A percentile compares a stretch with the other conserved stretches of the same genome.
Evolutionary conservation across 2,888 invertebrate species (phyloP).

Genomic region (Labia minor): DNA sequence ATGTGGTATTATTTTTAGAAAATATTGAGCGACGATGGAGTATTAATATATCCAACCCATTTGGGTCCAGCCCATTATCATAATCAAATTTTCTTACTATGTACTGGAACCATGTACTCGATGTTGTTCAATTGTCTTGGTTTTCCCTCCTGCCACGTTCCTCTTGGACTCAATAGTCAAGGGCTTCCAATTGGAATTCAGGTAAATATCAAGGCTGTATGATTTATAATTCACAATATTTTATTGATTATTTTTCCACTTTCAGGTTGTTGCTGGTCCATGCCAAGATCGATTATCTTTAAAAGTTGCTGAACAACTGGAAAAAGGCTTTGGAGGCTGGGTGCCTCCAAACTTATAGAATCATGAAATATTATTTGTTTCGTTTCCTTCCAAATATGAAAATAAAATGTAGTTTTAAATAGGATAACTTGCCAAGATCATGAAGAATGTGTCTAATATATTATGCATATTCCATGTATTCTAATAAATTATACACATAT

Average conservation of each 20-base stretch:
- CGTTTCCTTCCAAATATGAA: too few species aligned
- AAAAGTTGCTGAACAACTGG: slow-evolving; percentile 23
- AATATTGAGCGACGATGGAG: slow-evolving; percentile 48
- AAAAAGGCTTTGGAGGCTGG: slow-evolving; percentile 23
- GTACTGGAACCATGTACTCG: slow-evolving; percentile 50
- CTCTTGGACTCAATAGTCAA: slow-evolving; percentile 48
- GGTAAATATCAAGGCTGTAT: slow-evolving; percentile 38
- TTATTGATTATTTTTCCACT: neutral
- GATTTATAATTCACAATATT: neutral
- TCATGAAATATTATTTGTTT: too few species aligned
- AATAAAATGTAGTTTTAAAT: too few species aligned
- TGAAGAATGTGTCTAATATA: too few species aligned
- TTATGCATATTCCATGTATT: too few species aligned
- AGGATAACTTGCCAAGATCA: too few species aligned
- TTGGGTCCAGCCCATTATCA: slow-evolving; percentile 51
- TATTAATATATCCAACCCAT: slow-evolving; percentile 49
- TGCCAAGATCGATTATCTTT: slow-evolving; percentile 23
- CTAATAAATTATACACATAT: too few species aligned
- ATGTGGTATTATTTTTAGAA: too few species aligned
- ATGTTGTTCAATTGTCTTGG: slow-evolving; percentile 61
- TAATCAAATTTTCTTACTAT: slow-evolving; percentile 46
- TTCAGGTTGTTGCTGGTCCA: slow-evolving; percentile 24
- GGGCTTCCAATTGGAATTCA: slow-evolving; percentile 68
- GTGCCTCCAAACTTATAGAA: slow-evolving; percentile 19
- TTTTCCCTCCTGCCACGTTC: slow-evolving; percentile 64